Evolutionary conservation across 2,797 vertebrate species (phyloP).

Genomic region (Sebastolobus alascanus): DNA sequence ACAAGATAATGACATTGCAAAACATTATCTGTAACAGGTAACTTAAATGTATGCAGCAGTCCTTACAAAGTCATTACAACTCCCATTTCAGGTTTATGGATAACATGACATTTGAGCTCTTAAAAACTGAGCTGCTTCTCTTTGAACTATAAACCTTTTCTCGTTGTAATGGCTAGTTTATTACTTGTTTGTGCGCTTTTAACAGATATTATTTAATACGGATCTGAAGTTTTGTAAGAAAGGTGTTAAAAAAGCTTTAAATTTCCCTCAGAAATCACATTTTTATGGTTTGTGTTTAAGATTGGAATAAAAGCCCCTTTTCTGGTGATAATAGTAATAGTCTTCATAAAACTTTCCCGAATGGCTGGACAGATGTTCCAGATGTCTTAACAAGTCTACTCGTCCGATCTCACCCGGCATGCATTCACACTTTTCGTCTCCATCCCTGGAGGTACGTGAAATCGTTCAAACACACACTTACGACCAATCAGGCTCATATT

Average conservation of each 20-base stretch:
- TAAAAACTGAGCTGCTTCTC: conserved; percentile 3
- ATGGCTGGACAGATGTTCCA: conserved; percentile 16
- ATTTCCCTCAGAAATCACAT: neutral
- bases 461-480: neutral
- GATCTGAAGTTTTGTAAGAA: neutral
- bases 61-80: conserved; percentile 17
- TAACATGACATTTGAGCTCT: conserved; percentile 38
- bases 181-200: conserved; percentile 28
- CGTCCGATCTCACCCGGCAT: neutral
- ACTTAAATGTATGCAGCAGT: conserved; percentile 28
- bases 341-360: conserved; percentile 8
- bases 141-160: conserved; percentile 18
- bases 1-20: conserved; percentile 39
- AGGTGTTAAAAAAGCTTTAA: neutral
- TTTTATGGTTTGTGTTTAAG: conserved; percentile 8
- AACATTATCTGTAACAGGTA: conserved; percentile 11
- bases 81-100: conserved; percentile 3
- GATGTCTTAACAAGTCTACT: neutral
- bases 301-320: conserved; percentile 9
- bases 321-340: neutral
- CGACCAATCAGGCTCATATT: conserved; percentile 33
- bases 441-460: conserved; percentile 16
- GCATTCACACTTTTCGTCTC: neutral
- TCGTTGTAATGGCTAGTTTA: neutral
- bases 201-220: conserved; percentile 15